These are phyloP conservation scores for Cyphomyrus plagiostoma DNA, from an alignment of 2,113 vertebrate genomes.

Conservation along the genomic window DNA sequence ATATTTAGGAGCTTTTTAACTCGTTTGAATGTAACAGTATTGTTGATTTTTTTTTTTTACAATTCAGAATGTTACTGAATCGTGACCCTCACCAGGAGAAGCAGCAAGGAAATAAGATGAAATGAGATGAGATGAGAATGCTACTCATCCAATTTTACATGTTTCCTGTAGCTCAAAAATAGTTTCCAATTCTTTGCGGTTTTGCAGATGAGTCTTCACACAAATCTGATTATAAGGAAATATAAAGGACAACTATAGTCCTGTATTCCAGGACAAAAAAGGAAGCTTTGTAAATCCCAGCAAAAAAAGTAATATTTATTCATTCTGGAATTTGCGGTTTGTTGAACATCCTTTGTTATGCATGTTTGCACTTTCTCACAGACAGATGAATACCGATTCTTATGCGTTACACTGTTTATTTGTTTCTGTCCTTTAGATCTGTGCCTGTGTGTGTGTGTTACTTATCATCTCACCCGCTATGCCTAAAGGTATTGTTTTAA, in stretches of 20 bases:
- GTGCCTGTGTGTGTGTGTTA: background rate
- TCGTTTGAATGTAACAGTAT: background rate
- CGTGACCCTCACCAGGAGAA: background rate
- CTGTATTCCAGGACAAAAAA: constrained; percentile 17
- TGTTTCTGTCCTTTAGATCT: background rate
- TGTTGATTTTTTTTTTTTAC: background rate
- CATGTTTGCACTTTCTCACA: background rate
- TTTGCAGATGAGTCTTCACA: constrained; percentile 20
- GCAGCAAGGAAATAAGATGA: background rate
- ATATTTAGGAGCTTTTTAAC: background rate
- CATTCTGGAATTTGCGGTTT: constrained; percentile 11
- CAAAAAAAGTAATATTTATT: constrained; percentile 24
- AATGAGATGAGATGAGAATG: background rate
- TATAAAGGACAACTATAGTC: constrained; percentile 11
- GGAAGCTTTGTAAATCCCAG: constrained; percentile 23
- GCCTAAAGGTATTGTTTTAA: background rate
- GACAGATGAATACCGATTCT: background rate
- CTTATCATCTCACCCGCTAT: background rate
- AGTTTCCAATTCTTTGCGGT: constrained; percentile 7
- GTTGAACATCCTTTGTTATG: background rate
- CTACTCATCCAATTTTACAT: constrained; percentile 13
- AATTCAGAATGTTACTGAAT: constrained; percentile 14
- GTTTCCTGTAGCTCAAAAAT: constrained; percentile 12
- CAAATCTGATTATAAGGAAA: constrained; percentile 27
- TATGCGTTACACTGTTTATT: background rate